A percentile compares a stretch with the other conserved stretches of the same genome.
Conservation (phyloP, 2,888 invertebrate species). For the Cartodere bifasciata region DNA sequence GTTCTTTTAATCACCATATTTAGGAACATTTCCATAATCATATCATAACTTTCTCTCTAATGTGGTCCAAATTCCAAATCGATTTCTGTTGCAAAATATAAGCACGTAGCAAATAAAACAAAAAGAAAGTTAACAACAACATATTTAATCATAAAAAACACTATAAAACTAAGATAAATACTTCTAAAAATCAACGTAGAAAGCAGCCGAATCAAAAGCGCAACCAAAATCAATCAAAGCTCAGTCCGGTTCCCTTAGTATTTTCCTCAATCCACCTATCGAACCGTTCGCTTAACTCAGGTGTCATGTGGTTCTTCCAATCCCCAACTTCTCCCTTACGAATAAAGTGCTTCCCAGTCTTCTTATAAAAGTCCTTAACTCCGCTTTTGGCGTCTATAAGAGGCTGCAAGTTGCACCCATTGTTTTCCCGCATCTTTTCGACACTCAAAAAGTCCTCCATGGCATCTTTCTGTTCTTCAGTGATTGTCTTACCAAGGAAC, state of each 20-base stretch:
- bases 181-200: too few species aligned
- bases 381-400: constrained; percentile 25
- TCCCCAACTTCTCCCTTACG: constrained; percentile 37
- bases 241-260: constrained; percentile 44
- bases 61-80: too few species aligned
- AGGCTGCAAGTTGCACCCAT: constrained; percentile 41
- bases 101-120: too few species aligned
- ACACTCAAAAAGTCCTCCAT: constrained; percentile 27
- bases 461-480: constrained; percentile 48
- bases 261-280: constrained; percentile 59
- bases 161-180: not conserved
- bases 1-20: too few species aligned
- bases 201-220: too few species aligned
- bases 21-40: too few species aligned
- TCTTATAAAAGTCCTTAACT: constrained; percentile 18
- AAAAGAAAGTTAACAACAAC: constrained; percentile 1
- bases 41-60: too few species aligned
- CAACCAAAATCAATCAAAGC: constrained; percentile 20
- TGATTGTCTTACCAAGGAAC: constrained; percentile 55
- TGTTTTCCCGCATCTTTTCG: constrained; percentile 43
- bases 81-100: too few species aligned
- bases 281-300: constrained; percentile 56
- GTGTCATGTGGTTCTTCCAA: constrained; percentile 48
- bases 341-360: constrained; percentile 31
- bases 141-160: not conserved